These are phyloP conservation scores for Pharmacophagus antenor DNA, from an alignment of 2,888 invertebrate species.

Conservation along the genomic window DNA sequence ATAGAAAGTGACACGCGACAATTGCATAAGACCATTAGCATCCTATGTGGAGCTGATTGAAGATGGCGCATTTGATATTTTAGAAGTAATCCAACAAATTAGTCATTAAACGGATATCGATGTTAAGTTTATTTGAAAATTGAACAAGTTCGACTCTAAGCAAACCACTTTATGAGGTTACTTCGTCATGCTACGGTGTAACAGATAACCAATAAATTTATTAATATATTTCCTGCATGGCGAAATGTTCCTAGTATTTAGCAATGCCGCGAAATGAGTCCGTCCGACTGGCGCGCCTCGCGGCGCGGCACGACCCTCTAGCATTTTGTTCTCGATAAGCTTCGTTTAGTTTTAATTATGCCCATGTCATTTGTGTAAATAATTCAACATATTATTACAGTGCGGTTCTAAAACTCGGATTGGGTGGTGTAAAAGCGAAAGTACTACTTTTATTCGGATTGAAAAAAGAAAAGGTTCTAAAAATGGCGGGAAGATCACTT, in stretches of 20 bases:
- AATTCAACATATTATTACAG: background rate
- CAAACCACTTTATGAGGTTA: background rate
- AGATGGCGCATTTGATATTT: background rate
- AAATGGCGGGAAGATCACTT: conserved; percentile 13
- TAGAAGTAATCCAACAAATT: background rate
- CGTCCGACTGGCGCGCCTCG: background rate
- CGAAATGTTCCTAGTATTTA: conserved; percentile 26
- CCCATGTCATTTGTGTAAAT: background rate
- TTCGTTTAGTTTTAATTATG: background rate
- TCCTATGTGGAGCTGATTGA: background rate
- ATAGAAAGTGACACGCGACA: background rate
- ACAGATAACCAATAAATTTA: conserved; percentile 14
- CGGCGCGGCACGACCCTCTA: background rate
- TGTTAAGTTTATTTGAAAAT: background rate
- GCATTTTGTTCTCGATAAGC: background rate
- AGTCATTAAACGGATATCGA: too few species aligned
- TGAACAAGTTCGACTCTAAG: background rate
- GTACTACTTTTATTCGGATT: background rate
- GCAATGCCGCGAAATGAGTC: conserved; percentile 16
- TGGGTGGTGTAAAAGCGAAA: background rate
- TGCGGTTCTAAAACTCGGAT: background rate
- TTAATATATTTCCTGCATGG: conserved; percentile 27
- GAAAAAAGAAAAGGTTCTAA: background rate
- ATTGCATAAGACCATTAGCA: background rate
- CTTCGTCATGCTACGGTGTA: conserved; percentile 7